Evolutionary conservation across 2,797 vertebrate species (phyloP).

Genomic region (Lagocephalus sceleratus): DNA sequence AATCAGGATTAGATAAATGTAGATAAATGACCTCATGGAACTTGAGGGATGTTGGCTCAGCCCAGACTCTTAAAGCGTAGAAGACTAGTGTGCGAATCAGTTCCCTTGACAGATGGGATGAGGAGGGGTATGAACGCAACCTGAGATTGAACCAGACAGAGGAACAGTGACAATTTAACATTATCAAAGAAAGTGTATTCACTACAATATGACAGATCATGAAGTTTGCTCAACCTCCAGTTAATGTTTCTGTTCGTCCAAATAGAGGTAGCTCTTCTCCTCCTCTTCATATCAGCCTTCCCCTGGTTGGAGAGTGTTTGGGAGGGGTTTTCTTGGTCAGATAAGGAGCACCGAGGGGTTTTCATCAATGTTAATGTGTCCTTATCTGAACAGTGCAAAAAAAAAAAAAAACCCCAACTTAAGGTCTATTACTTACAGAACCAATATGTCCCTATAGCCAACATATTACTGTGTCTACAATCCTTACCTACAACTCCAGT

Average conservation of each 20-base stretch:
- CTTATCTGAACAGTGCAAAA: constrained; percentile 53
- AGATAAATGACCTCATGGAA: constrained; percentile 74
- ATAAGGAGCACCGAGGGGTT: constrained; percentile 75
- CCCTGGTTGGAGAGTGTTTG: constrained; percentile 7
- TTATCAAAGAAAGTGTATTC: background rate
- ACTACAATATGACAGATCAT: background rate
- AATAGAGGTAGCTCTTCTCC: constrained; percentile 45
- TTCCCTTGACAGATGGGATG: constrained; percentile 67
- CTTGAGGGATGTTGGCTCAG: constrained; percentile 69
- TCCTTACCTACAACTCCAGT: constrained; percentile 70
- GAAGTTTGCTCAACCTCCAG: constrained; percentile 67
- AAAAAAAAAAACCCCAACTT: background rate
- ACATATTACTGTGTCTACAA: background rate
- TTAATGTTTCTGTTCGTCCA: constrained; percentile 75
- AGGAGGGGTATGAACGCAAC: constrained; percentile 66
- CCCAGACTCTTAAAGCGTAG: constrained; percentile 77
- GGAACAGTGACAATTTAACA: background rate
- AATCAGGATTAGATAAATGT: constrained; percentile 1
- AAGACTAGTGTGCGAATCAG: constrained; percentile 72
- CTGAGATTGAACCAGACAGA: constrained; percentile 33
- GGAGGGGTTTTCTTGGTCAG: constrained; percentile 55
- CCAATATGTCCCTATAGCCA: background rate
- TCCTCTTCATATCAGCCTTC: constrained; percentile 39
- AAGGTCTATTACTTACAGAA: background rate
- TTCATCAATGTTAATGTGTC: constrained; percentile 71